Evolutionary conservation across 30 jellyfish, hydroid and myxozoan genomes (phyloP), one percentile per base, ranked within the genome.

Genomic region (Pseudorhiza aurosa): DNA sequence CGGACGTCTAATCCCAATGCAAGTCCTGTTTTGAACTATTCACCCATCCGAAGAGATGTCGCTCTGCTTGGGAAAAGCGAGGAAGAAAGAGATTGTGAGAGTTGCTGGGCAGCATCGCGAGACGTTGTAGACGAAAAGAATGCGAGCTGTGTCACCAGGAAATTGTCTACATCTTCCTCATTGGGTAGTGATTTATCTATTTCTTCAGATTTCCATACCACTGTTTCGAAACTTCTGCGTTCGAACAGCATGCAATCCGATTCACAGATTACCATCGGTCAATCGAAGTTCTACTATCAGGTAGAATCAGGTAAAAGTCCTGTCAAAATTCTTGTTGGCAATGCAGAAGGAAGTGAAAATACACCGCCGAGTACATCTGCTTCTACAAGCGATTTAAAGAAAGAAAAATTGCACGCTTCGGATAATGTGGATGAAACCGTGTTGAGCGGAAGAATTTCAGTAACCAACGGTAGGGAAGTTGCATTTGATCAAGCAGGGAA

Each of bases 161-260:
- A 14, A 19, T n/a, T 14, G 14, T 53, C 35, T 4, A 15, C 71
- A 1, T 29, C 85, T 0, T 46, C 75, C 19, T 72, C 86, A 12
- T n/a, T 53, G 11, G 37, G 15, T 49, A 72, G 72, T 58, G 62
- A 72, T 33, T 33, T 72, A 10, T 72, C 86, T 0, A 72, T 72
- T 1, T 72, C 86, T 8, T 49, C 75, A 14, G 72, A 72, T 33
- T 72, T 72, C 45, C 60, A 72, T 30, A 18, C 62, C 12, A 72
- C 86, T 6, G 75, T 72, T 30, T 31, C 62, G 44, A 33, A 65
- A 53, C 14, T 72, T 53, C 42, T 72, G 75, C 72, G 68, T 15
- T 43, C 86, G 29, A 72, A 57, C 21, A 47, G 68, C 24, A 25
- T 28, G 15, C 24, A 51, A 11, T 24, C 72, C 0, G 35, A 19